A percentile compares a stretch with the other conserved stretches of the same genome.
phyloP scores from a whole-genome alignment of 2,113 vertebrate species.

The Pelusios castaneus region DNA sequence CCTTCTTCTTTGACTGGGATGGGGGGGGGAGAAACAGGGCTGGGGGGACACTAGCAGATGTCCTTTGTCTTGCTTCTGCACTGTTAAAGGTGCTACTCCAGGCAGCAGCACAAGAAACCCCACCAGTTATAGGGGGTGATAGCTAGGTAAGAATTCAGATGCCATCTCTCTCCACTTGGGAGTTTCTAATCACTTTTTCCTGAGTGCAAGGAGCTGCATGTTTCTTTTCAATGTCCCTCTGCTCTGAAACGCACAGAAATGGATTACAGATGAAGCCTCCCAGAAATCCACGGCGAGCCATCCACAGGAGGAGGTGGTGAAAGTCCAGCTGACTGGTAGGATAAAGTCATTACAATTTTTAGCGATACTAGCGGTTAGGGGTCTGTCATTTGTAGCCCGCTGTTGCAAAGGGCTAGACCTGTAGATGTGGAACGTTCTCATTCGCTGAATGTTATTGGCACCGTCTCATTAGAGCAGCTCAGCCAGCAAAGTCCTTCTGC shows the following conservation, averaged over 20 bases:
- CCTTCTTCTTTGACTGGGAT: background rate
- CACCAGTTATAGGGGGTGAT: rapidly evolving
- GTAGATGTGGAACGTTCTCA: background rate
- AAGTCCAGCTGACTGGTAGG: rapidly evolving
- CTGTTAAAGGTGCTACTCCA: rapidly evolving
- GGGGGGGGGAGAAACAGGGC: background rate
- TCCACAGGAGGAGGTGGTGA: background rate
- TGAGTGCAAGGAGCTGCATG: background rate
- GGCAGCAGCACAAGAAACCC: background rate
- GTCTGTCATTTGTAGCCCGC: background rate
- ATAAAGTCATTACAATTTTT: rapidly evolving
- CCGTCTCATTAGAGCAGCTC: rapidly evolving
- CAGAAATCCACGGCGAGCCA: background rate
- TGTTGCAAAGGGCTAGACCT: background rate
- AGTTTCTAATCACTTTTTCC: background rate
- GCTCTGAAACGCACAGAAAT: background rate
- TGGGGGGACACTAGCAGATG: no score
- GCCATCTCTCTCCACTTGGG: background rate
- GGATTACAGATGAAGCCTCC: rapidly evolving
- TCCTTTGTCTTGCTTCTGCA: background rate
- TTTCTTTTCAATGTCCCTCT: background rate
- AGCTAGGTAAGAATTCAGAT: background rate
- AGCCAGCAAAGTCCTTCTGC: rapidly evolving
- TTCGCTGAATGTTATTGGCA: rapidly evolving
- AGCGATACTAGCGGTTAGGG: background rate